A percentile compares a stretch with the other conserved stretches of the same genome.
Evolutionary conservation across 2,888 invertebrate species (phyloP).

Genomic region (Hirtodrosophila trivittata): DNA sequence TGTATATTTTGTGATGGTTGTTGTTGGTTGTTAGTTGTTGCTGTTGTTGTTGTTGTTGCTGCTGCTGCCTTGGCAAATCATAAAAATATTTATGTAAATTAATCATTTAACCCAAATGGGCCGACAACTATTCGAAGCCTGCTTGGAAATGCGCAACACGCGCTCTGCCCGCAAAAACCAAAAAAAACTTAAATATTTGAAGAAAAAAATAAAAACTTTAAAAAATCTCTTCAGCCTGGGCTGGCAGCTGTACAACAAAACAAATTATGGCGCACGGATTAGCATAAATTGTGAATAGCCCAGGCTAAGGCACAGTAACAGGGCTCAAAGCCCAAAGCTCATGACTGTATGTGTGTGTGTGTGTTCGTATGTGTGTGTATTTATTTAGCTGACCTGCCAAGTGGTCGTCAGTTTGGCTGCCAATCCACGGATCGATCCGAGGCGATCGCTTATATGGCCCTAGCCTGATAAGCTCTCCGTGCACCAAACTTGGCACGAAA

Average conservation of each 20-base stretch:
- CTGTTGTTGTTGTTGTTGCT: conserved; percentile 30
- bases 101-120: conserved; percentile 79
- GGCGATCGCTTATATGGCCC: conserved; percentile 50
- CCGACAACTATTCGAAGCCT: conserved; percentile 59
- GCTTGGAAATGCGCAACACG: conserved; percentile 75
- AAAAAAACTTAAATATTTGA: conserved; percentile 1
- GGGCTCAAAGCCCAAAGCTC: not conserved
- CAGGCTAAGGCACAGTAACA: conserved; percentile 21
- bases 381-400: conserved; percentile 68
- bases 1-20: conserved; percentile 6
- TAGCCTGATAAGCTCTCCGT: conserved; percentile 63
- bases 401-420: conserved; percentile 63
- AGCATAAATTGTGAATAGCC: conserved; percentile 71
- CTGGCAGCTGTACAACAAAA: conserved; percentile 51
- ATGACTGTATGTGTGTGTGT: not conserved
- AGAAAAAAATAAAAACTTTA: conserved; percentile 3
- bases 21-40: conserved; percentile 12
- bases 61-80: conserved; percentile 68
- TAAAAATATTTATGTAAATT: conserved; percentile 80
- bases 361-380: conserved; percentile 23
- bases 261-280: conserved; percentile 77
- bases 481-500: conserved; percentile 69
- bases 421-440: conserved; percentile 36
- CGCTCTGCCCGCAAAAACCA: conserved; percentile 60
- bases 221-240: conserved; percentile 44